Evolutionary conservation across 2,113 vertebrate species (phyloP).

Genomic region (Miniopterus natalensis): DNA sequence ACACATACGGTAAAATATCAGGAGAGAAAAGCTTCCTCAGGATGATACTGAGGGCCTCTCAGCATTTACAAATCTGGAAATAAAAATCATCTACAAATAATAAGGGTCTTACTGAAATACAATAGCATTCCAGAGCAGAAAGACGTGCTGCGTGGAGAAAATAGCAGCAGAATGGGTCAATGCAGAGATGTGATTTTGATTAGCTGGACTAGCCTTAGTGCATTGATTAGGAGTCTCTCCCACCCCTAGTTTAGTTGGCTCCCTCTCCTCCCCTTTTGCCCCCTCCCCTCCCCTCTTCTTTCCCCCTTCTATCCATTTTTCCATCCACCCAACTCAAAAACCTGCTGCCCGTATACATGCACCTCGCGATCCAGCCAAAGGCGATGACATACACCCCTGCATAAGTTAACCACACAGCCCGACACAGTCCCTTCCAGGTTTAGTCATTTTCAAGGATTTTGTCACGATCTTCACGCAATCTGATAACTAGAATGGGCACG

Average conservation of each 20-base stretch:
- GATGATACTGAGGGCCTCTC: neutral
- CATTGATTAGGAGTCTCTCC: neutral
- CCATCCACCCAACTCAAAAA: neutral
- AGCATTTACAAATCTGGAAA: neutral
- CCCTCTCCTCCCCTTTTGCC: neutral
- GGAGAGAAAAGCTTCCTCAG: neutral
- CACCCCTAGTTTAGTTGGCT: neutral
- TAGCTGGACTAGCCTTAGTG: neutral
- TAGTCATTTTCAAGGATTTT: neutral
- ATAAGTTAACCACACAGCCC: neutral
- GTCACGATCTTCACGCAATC: neutral
- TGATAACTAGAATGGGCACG: neutral
- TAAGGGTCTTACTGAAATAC: neutral
- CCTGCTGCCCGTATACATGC: neutral
- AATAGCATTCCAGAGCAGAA: neutral
- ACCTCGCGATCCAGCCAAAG: neutral
- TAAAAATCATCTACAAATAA: neutral
- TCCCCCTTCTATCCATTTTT: neutral
- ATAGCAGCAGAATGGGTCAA: neutral
- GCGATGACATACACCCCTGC: too few relatives aligned
- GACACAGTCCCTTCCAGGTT: neutral
- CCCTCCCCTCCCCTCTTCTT: neutral
- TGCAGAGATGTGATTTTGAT: neutral
- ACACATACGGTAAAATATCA: neutral
- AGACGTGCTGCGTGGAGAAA: neutral